A percentile compares a stretch with the other conserved stretches of the same genome.
phyloP scores from a whole-genome alignment of 2,797 vertebrate species.

The Phoebastria nigripes region DNA sequence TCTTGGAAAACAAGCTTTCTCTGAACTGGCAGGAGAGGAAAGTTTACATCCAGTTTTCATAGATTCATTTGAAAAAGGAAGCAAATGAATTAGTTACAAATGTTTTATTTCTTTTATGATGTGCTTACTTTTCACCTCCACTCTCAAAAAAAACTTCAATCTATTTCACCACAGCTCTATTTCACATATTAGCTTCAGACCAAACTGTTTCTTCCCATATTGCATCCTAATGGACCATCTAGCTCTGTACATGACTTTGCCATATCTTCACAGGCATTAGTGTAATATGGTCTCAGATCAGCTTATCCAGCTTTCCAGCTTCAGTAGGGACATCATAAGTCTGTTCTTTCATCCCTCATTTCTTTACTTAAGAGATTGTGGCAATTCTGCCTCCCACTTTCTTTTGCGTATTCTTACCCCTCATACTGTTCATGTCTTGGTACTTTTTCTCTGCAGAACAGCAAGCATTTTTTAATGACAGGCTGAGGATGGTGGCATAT shows the following conservation, averaged over 20 bases:
- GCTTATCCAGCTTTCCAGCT: neutral
- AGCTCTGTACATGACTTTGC: neutral
- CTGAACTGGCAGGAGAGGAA: neutral
- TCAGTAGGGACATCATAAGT: neutral
- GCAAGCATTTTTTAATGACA: neutral
- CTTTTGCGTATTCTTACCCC: neutral
- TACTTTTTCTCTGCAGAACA: neutral
- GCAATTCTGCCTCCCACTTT: neutral
- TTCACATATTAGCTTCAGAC: neutral
- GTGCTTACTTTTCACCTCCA: neutral
- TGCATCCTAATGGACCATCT: neutral
- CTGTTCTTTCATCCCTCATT: neutral
- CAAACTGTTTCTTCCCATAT: neutral
- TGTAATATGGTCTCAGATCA: neutral
- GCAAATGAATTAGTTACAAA: neutral
- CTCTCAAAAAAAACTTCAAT: neutral
- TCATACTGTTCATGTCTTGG: neutral
- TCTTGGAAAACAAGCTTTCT: neutral
- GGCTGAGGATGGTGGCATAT: neutral
- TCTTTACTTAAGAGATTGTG: neutral
- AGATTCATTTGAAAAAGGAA: neutral
- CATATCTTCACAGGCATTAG: neutral
- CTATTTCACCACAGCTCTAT: neutral
- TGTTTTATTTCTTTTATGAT: neutral
- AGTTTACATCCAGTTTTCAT: neutral